Base-by-base conservation (phyloP, 2,797 vertebrate species). In the Sebastes goodei region DNA sequence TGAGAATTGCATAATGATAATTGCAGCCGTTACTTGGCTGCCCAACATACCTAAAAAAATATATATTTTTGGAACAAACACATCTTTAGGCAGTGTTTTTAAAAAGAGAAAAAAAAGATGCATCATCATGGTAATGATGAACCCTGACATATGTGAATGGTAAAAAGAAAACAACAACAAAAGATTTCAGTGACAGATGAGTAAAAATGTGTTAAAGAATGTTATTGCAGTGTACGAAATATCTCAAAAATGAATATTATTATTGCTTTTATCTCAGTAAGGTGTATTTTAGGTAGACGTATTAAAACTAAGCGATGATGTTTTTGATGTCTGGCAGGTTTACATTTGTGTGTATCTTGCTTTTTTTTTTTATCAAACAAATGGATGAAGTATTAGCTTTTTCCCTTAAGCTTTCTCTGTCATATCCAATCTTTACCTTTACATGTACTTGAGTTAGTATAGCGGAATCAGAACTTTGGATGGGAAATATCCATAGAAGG, bases 81-180 rank as follows among this genome's bases (percentile, higher is more conserved):
- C 82, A 85, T 88, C 85, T 88, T 90, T 86, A 81, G 86, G 86
- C 88, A 88, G 88, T 91, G 90, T 88, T 90, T 94, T 15, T 71
- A 9, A 63, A 79, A 15, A 42, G 12, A 42, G 38, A 82, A 93
- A 92, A 49, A 94, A 92, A 61, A 95, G 85, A 89, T 87, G 88
- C 83, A 86, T 87, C 89, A 86, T 86, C 86, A 84, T 85, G 87
- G 92, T 94, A 89, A 94, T 91, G 88, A 91, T 93, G 93, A 93
- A 95, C 96, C 96, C 96, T 96, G 96, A 95, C 92, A 96, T 95
- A 96, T 96, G 96, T 96, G 96, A 96, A 96, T 92, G 93, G 89
- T 78, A 89, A 78, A 79, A 86, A 91, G 85, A 83, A 80, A 42
- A 42, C 14, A 42, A 46, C 42, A 82, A 90, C 60, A 90, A 90